Evolutionary conservation across 2,888 invertebrate species (phyloP), one percentile per base, ranked within the genome.

Genomic region (Caenorhabditis sp.): DNA sequence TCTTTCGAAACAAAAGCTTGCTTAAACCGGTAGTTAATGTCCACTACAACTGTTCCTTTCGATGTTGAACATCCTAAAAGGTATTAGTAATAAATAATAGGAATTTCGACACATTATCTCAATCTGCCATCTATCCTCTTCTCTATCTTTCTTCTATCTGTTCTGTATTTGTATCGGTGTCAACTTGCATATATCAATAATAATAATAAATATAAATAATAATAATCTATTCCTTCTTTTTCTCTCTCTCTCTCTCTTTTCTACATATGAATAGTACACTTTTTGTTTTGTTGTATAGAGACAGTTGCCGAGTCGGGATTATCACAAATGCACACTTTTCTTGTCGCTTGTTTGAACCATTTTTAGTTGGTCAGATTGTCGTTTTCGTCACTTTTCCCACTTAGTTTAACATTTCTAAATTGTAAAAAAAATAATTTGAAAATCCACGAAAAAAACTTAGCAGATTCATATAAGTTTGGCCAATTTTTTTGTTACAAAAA

Each of bases 151-250:
- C 26, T 58, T 26, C 53, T 49, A 49, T 23, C 36, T 61, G 49
- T 37, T 62, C 21, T 66, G 21, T 60, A 59, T 64, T 58, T 55
- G 54, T 64, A 58, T 63, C 60, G 66, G 37, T 59, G 37, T 59
- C 54, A 50, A 37, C 26, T 59, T 51, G 24, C 31, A 12, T 24
- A 43, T 8, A 53, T 24, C 49, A 59, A 51, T 58, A 55, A 64
- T 67, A 43, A 43, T 12, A 12, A 43, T 43, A 43, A 43, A 43
- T 43, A 43, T 12, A 12, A 43, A 43, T 43, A 43, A 43, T 51
- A 23, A 14, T 50, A 54, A 49, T 59, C 43, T 36, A 31, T 31
- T 37, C 36, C 26, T 53, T 49, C 53, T 37, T 19, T 50, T 66
- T 37, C 58, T 37, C 27, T 63, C 63, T 63, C 36, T 43, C 64